Evolutionary conservation across 2,113 vertebrate genomes (phyloP).

Genomic region (Apodemus speciosus): DNA sequence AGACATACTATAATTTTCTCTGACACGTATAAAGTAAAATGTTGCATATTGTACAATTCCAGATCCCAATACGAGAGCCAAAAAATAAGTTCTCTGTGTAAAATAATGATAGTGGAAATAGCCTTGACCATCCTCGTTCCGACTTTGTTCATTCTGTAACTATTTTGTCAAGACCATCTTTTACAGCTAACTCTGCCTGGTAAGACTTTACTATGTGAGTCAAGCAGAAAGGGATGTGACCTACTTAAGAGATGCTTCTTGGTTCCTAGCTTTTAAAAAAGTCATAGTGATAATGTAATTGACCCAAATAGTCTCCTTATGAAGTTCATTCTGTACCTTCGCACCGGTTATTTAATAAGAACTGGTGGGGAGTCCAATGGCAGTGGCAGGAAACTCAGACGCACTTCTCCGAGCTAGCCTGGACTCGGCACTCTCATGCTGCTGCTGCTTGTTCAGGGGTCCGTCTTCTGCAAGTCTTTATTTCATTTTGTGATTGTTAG

Average conservation of each 20-base stretch:
- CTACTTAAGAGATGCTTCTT: conserved; percentile 56
- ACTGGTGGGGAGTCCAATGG: conserved; percentile 53
- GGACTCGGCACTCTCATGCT: conserved; percentile 28
- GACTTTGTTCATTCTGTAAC: conserved; percentile 11
- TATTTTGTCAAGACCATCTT: conserved; percentile 37
- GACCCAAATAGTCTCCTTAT: conserved; percentile 49
- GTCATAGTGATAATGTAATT: conserved; percentile 54
- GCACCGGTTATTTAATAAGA: conserved; percentile 70
- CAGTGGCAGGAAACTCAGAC: conserved; percentile 52
- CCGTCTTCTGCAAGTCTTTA: conserved; percentile 52
- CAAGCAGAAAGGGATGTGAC: conserved; percentile 45
- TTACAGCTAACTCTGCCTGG: background rate
- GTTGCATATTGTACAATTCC: conserved; percentile 74
- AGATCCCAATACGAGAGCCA: conserved; percentile 61
- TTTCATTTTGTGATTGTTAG: conserved; percentile 64
- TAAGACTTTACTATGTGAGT: conserved; percentile 50
- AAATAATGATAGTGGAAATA: conserved; percentile 51
- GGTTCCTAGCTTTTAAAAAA: conserved; percentile 66
- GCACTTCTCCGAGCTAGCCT: conserved; percentile 38
- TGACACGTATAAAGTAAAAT: conserved; percentile 74
- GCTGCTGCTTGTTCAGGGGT: conserved; percentile 52
- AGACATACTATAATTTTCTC: conserved; percentile 76
- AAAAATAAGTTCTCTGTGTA: conserved; percentile 52
- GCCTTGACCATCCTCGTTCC: conserved; percentile 46
- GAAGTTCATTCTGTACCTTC: conserved; percentile 59